A percentile compares a stretch with the other conserved stretches of the same genome.
These are phyloP conservation scores for Parelbella ahira DNA, from an alignment of 2,888 invertebrate species.

Conservation along the genomic window DNA sequence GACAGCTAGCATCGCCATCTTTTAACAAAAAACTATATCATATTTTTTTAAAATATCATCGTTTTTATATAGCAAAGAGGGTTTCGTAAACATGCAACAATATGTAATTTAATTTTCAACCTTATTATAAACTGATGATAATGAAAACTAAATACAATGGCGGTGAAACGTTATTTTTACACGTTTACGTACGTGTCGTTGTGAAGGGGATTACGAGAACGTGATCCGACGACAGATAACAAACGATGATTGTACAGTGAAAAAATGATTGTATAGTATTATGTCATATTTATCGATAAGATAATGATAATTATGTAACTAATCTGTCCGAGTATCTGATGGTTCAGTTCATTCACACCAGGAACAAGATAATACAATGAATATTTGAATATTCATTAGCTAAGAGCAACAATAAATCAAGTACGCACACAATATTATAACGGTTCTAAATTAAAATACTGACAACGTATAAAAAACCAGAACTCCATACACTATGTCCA, in stretches of 20 bases:
- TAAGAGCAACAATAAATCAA: no score
- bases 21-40: constrained; percentile 21
- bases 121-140: neutral
- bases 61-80: constrained; percentile 24
- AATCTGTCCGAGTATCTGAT: no score
- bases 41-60: constrained; percentile 8
- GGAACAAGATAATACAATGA: no score
- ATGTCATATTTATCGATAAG: constrained; percentile 11
- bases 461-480: no score
- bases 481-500: no score
- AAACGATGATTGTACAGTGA: constrained; percentile 12
- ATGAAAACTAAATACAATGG: constrained; percentile 1
- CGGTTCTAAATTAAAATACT: no score
- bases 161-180: constrained; percentile 7
- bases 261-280: constrained; percentile 9
- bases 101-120: neutral
- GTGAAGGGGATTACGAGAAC: constrained; percentile 1
- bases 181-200: constrained; percentile 14
- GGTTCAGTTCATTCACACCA: neutral
- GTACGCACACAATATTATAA: no score
- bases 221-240: constrained; percentile 8
- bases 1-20: constrained; percentile 28
- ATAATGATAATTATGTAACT: constrained; percentile 15
- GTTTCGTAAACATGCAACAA: constrained; percentile 13
- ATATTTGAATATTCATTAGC: no score